Base-by-base conservation (phyloP, 2,113 vertebrate species). In the Zosterops japonicus region DNA sequence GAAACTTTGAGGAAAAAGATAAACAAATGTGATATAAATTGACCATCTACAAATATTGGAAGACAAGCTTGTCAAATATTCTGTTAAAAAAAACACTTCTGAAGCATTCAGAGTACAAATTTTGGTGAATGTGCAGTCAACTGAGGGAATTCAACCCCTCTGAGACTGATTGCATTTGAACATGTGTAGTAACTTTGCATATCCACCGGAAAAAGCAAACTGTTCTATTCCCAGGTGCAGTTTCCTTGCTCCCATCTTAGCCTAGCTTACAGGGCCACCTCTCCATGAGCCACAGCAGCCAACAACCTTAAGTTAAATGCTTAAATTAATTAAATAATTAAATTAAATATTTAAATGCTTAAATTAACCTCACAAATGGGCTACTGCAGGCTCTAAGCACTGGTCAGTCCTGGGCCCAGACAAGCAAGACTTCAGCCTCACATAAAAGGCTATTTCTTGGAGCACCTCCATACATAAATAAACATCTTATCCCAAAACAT, bases 101-200 rank as follows among this genome's bases (percentile, higher is more conserved):
- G 33, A 55, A 68, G 41, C 9, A 14, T 65, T 64, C 68, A 28
- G 29, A 80, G 22, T 29, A 67, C 21, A 79, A 92, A 63, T 0
- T 3, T 42, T 15, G 27, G 5, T 19, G 49, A 7, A 17, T 4
- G 33, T 35, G 22, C 46, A 87, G 50, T 27, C 55, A 71, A 0
- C 15, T 33, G 41, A 3, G 11, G 39, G 59, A 91, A 81, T 17
- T 12, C 39, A 72, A 52, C 12, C 12, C 9, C 39, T 63, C 41
- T 28, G 39, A 52, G 29, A 60, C 14, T 39, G 16, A 61, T 0
- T 0, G 1, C 1, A 12, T 28, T 36, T 53, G 59, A 42, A 49
- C 19, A 72, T 11, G 20, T 0, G 5, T 3, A 19, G 35, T 42
- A 74, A 83, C 24, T 35, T n/a, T 25, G 16, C 11, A 59, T 6